Percentiles rank a stretch among this genome's conserved stretches.
Conservation (phyloP, 2,797 vertebrate species). For the Ctenopoma kingsleyae region DNA sequence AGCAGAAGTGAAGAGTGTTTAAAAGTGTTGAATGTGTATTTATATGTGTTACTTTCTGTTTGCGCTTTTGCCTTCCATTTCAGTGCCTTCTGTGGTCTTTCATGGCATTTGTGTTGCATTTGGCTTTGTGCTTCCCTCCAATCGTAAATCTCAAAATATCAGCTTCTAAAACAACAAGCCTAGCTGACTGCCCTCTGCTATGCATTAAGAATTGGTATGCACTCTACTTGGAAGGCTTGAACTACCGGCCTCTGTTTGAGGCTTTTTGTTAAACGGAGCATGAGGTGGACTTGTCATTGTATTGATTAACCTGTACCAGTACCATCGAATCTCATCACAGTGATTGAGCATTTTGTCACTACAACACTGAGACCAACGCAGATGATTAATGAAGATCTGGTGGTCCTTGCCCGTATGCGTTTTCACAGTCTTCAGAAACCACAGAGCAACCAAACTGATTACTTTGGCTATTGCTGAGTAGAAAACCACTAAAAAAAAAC, state of each 20-base stretch:
- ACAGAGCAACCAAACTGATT: background rate
- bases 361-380: background rate
- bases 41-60: constrained; percentile 18
- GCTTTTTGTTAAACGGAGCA: constrained; percentile 10
- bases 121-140: constrained; percentile 38
- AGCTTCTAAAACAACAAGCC: constrained; percentile 41
- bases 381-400: constrained; percentile 37
- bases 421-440: constrained; percentile 10
- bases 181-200: constrained; percentile 16
- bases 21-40: too few relatives aligned
- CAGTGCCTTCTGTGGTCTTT: constrained; percentile 16
- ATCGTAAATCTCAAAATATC: constrained; percentile 54
- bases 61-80: constrained; percentile 32
- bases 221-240: background rate
- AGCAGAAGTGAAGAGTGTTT: too few relatives aligned
- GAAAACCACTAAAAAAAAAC: background rate
- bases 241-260: background rate
- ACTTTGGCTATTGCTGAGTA: background rate
- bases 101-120: constrained; percentile 35
- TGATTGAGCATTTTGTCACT: constrained; percentile 45
- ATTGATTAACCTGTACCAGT: constrained; percentile 37
- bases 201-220: constrained; percentile 3
- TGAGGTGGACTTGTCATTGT: constrained; percentile 28
- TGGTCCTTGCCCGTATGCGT: constrained; percentile 4
- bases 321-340: constrained; percentile 31